Evolutionary conservation across 2,888 invertebrate genomes (phyloP), one percentile per base, ranked within the genome.

Genomic region (Trachelus iudaicus): DNA sequence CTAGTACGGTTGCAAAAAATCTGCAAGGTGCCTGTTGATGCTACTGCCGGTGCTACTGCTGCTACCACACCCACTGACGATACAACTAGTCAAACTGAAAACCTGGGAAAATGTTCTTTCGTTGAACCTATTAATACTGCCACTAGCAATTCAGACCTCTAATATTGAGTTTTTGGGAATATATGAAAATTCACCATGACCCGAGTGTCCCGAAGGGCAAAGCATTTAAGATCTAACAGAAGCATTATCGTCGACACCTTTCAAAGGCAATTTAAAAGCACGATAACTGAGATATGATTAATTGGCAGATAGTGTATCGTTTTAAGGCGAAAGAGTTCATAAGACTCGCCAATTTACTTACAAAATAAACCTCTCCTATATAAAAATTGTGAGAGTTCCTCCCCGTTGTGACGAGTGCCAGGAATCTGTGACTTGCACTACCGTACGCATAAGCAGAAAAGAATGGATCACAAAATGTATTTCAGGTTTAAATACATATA

Each of bases 181-280:
- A 76, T 90, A 86, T 77, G 89, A 89, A 69, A 86, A 86, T 77
- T 85, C 86, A 34, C 85, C 88, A 12, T 87, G 88, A 11, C 87
- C 89, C 9, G 88, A 90, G 75, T 89, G 90, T 77, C 90, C n/a
- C n/a, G n/a, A n/a, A n/a, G n/a, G n/a, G n/a, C 92, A 73, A 92
- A 93, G 80, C 94, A 94, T 85, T 88, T 93, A 76, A 88, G 91
- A 75, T 90, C 91, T n/a, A 94, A 94, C 87, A 91, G 93, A 83
- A 94, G 94, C 83, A 91, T 94, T 33, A 92, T 94, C 76, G 94
- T 94, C 35, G 93, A 93, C 83, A 94, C 94, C 77, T 94, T 94
- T 88, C 94, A 94, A 88, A 94, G 94, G 75, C 94, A 94, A 88
- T 94, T 94, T 86, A 94, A 94, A 85, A 94, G 94, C 90, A 94